These are phyloP conservation scores for Dromius quadrimaculatus DNA, from an alignment of 2,888 invertebrate genomes.

Conservation along the genomic window DNA sequence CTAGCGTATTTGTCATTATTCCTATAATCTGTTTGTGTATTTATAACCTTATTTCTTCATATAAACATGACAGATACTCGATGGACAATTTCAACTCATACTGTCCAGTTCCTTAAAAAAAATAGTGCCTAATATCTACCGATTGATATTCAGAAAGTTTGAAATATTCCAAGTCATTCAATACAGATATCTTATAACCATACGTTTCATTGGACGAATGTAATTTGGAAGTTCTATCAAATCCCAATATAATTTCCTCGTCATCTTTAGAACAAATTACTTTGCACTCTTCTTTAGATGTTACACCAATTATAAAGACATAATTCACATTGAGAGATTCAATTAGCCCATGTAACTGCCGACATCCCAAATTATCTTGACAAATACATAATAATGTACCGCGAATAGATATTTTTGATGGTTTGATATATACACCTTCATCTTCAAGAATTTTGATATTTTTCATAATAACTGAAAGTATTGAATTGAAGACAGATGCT, in stretches of 20 bases:
- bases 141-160: not conserved
- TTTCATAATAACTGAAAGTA: no score
- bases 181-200: no score
- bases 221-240: no score
- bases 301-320: not conserved
- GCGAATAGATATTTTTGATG: not conserved
- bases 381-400: not conserved
- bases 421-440: not conserved
- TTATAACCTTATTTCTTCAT: no score
- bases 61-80: not conserved
- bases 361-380: not conserved
- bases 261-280: not conserved
- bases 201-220: no score
- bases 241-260: not conserved
- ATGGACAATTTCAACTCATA: not conserved
- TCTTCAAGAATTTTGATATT: not conserved
- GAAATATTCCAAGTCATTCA: not conserved
- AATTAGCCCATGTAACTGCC: not conserved
- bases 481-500: not conserved
- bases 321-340: slow-evolving; percentile 1
- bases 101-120: not conserved
- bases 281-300: slow-evolving; percentile 4
- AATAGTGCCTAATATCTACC: not conserved
- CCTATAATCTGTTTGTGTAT: no score
- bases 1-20: no score